These are phyloP conservation scores for Anabas testudineus DNA, from an alignment of 2,797 vertebrate species.

Conservation along the genomic window DNA sequence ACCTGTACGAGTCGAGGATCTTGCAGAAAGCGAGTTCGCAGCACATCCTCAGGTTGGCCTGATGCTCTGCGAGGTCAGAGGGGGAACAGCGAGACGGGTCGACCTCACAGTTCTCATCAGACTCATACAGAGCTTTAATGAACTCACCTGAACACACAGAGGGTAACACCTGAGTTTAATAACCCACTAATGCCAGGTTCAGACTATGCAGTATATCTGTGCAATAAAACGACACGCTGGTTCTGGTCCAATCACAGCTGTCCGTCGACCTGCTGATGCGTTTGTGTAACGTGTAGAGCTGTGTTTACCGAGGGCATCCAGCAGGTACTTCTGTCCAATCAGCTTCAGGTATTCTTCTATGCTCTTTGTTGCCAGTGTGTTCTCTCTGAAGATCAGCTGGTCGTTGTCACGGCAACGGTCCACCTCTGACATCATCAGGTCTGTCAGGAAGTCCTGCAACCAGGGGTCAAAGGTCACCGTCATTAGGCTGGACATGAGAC, in stretches of 20 bases:
- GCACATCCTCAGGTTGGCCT: slow-evolving; percentile 97
- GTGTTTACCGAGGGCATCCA: slow-evolving; percentile 91
- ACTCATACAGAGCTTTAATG: slow-evolving; percentile 96
- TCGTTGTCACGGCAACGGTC: slow-evolving; percentile 97
- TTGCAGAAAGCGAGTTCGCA: slow-evolving; percentile 98
- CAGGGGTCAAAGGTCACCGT: slow-evolving; percentile 5
- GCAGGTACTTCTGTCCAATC: slow-evolving; percentile 96
- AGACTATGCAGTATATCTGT: no score
- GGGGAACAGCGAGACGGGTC: slow-evolving; percentile 92
- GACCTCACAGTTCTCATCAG: slow-evolving; percentile 98
- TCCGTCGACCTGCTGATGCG: no score
- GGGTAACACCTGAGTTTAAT: neutral
- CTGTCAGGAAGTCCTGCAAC: slow-evolving; percentile 93
- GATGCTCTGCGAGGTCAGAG: slow-evolving; percentile 91
- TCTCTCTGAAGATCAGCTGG: slow-evolving; percentile 96
- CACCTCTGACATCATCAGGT: slow-evolving; percentile 97
- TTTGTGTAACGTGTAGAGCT: no score
- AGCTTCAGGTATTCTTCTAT: slow-evolving; percentile 97
- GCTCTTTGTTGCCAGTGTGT: slow-evolving; percentile 95
- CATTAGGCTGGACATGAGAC: neutral
- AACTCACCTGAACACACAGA: slow-evolving; percentile 88
- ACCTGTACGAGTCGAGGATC: slow-evolving; percentile 85
- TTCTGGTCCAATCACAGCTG: no score
- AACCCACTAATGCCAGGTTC: no score
- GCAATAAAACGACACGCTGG: no score